Evolutionary conservation across 1,140 invertebrate genomes (phyloP).

Genomic region (Sitobion miscanthi): DNA sequence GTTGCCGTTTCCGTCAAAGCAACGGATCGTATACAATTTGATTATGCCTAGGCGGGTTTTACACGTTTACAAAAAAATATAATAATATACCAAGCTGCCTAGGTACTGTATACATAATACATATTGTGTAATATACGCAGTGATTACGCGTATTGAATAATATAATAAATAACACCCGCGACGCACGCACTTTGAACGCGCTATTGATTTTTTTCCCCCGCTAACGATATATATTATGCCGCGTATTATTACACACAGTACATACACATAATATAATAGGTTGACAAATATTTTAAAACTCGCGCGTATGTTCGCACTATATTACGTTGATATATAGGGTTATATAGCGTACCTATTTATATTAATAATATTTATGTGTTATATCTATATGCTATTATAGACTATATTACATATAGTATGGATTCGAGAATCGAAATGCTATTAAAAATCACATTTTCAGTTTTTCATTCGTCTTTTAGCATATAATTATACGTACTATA

Average conservation of each 20-base stretch:
- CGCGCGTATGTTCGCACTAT: background rate
- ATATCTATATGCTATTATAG: too few species aligned
- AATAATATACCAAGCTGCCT: background rate
- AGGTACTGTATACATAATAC: background rate
- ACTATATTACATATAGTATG: background rate
- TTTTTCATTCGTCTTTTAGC: background rate
- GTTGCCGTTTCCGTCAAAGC: too few species aligned
- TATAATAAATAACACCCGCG: background rate
- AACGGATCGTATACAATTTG: background rate
- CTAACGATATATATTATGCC: background rate
- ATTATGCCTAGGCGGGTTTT: background rate
- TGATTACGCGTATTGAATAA: conserved; percentile 32
- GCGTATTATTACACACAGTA: background rate
- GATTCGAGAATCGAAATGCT: background rate
- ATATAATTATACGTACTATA: background rate
- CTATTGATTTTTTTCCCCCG: conserved; percentile 30
- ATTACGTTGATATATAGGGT: background rate
- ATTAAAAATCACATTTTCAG: background rate
- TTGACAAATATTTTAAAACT: background rate
- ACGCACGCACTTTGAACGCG: conserved; percentile 21
- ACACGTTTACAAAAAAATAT: background rate
- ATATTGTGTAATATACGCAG: background rate
- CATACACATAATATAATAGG: background rate
- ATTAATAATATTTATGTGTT: background rate
- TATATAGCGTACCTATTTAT: background rate